Conservation (phyloP, 2,113 vertebrate species). For the Megaleporinus macrocephalus region DNA sequence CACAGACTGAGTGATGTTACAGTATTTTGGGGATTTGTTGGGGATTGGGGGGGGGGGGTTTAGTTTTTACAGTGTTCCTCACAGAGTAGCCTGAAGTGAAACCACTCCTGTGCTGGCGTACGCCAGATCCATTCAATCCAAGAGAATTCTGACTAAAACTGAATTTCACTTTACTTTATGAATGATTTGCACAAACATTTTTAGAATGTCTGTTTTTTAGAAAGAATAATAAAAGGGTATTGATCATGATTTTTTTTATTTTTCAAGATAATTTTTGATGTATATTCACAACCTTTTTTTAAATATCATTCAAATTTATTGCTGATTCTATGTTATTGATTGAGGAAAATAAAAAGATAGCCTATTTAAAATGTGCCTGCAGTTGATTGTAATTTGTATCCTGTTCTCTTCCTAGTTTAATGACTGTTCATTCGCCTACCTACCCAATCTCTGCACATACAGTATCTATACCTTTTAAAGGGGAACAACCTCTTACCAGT, state of each 20-base stretch:
- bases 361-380: neutral
- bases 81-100: neutral
- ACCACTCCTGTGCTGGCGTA: neutral
- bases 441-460: too few species aligned
- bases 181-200: slow-evolving; percentile 17
- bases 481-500: too few species aligned
- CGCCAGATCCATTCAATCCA: neutral
- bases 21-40: neutral
- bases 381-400: too few species aligned
- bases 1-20: neutral
- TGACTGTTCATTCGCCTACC: too few species aligned
- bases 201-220: slow-evolving; percentile 4
- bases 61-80: neutral
- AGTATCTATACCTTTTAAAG: too few species aligned
- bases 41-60: neutral
- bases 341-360: neutral
- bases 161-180: neutral
- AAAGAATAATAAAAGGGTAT: neutral
- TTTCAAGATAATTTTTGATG: neutral
- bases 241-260: too few species aligned
- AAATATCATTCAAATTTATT: neutral
- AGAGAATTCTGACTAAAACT: neutral
- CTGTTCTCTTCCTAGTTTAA: too few species aligned
- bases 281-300: neutral
- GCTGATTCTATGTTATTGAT: neutral